These are phyloP conservation scores for Schizopygopsis pylzovi DNA, from an alignment of 2,797 vertebrate genomes.

Conservation along the genomic window DNA sequence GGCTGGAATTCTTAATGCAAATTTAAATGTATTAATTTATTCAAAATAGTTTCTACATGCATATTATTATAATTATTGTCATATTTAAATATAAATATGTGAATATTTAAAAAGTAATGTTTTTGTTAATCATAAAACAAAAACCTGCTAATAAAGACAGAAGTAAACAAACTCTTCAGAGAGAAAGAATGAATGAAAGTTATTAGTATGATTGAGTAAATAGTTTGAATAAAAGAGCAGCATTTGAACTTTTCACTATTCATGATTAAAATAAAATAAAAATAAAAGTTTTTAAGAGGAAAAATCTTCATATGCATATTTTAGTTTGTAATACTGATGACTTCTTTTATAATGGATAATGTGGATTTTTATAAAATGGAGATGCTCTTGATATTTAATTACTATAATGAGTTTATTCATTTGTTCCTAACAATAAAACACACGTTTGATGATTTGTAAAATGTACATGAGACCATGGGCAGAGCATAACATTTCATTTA, in stretches of 20 bases:
- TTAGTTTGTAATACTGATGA: not conserved
- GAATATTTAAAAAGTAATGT: not conserved
- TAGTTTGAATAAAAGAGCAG: not conserved
- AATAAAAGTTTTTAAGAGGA: not conserved
- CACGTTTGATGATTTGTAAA: not conserved
- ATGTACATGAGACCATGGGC: not conserved
- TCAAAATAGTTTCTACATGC: not conserved
- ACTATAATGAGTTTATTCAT: not conserved
- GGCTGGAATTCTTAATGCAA: not conserved
- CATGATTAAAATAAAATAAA: not conserved
- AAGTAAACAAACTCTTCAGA: not conserved
- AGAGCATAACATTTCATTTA: no score
- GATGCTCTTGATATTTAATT: not conserved
- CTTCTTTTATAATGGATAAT: not conserved
- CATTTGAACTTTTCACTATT: not conserved
- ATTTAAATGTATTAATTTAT: not conserved
- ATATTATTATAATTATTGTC: not conserved
- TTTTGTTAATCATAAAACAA: not conserved
- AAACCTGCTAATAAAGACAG: not conserved
- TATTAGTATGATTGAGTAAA: not conserved
- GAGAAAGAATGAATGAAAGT: not conserved
- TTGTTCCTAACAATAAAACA: not conserved
- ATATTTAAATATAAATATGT: not conserved
- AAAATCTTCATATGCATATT: not conserved
- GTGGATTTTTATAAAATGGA: not conserved